These are phyloP conservation scores for Mustela erminea DNA, from an alignment of 2,797 vertebrate genomes.

Conservation along the genomic window DNA sequence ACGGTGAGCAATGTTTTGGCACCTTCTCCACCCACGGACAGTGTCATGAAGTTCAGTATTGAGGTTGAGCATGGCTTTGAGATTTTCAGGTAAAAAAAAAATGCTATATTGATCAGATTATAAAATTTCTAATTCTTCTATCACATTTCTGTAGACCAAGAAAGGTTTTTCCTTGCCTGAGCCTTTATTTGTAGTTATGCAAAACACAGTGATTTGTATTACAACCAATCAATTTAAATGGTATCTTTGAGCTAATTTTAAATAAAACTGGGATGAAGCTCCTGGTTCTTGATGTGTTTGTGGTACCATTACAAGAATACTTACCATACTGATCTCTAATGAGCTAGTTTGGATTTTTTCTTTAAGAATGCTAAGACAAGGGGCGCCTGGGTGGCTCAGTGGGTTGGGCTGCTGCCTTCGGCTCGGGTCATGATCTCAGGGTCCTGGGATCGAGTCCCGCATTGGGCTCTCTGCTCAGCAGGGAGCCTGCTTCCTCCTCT, in stretches of 20 bases:
- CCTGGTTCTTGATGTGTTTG: neutral
- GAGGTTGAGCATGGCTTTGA: conserved; percentile 47
- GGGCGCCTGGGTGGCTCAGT: neutral
- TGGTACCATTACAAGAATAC: neutral
- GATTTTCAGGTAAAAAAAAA: conserved; percentile 18
- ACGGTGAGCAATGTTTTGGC: neutral
- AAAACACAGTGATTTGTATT: neutral
- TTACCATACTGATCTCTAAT: neutral
- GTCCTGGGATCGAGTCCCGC: neutral
- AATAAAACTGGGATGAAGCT: neutral
- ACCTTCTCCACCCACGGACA: neutral
- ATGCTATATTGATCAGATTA: neutral
- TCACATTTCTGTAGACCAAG: neutral
- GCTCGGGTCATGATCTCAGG: neutral
- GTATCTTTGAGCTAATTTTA: neutral
- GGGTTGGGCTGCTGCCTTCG: neutral
- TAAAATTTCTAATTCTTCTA: conserved; percentile 15
- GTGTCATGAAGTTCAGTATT: neutral
- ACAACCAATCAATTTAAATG: neutral
- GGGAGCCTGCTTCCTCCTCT: too few relatives aligned
- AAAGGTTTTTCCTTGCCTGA: neutral
- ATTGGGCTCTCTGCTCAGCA: too few relatives aligned
- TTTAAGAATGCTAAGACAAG: neutral
- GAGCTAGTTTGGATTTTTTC: neutral
- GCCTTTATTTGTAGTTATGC: neutral